Conservation (phyloP, 2,797 vertebrate genomes). For the Etheostoma nigrum region DNA sequence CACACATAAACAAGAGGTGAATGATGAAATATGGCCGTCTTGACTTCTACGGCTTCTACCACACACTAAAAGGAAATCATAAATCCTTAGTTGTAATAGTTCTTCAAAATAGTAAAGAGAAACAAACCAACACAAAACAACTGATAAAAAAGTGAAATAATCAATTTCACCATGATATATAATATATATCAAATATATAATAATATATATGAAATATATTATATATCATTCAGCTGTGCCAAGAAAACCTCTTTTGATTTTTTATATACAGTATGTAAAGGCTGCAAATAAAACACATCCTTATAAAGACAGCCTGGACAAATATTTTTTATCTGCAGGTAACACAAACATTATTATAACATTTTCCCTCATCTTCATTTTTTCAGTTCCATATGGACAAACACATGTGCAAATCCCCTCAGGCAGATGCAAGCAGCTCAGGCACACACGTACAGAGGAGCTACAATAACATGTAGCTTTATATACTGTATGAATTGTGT, state of each 20-base stretch:
- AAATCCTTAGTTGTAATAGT: constrained; percentile 52
- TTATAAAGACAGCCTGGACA: constrained; percentile 10
- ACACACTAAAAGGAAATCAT: constrained; percentile 53
- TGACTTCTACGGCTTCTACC: constrained; percentile 20
- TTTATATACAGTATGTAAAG: neutral
- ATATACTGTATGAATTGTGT: neutral
- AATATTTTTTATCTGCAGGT: constrained; percentile 4
- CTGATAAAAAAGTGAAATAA: constrained; percentile 18
- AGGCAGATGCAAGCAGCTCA: constrained; percentile 4
- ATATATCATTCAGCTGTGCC: neutral
- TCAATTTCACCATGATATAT: neutral
- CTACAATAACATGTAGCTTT: constrained; percentile 1
- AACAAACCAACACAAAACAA: constrained; percentile 37
- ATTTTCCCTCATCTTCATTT: constrained; percentile 5
- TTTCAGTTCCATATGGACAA: neutral
- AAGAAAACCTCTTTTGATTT: neutral
- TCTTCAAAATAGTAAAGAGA: constrained; percentile 44
- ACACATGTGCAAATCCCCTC: constrained; percentile 1
- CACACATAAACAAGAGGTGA: constrained; percentile 53
- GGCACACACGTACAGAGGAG: neutral
- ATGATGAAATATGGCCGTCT: constrained; percentile 47
- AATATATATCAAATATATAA: too few species aligned
- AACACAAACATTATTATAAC: constrained; percentile 5
- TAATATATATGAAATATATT: too few species aligned
- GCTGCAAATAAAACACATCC: constrained; percentile 2